A percentile compares a stretch with the other conserved stretches of the same genome.
Conservation (phyloP, 2,797 vertebrate genomes). For the Sebastes hubbsi region DNA sequence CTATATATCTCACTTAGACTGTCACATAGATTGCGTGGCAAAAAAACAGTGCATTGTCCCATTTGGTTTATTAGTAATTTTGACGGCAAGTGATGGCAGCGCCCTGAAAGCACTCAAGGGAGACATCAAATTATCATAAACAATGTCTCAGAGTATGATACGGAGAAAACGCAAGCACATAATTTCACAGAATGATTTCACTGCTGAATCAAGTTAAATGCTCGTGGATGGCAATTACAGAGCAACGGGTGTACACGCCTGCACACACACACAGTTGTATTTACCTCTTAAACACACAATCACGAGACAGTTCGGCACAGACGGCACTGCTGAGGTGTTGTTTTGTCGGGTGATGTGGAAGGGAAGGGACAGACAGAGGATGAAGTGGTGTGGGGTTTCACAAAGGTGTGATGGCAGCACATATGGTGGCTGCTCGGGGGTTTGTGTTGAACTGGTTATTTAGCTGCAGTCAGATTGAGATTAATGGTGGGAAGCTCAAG, state of each 20-base stretch:
- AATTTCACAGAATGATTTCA: conserved; percentile 13
- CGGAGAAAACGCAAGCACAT: conserved; percentile 14
- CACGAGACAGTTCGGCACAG: neutral
- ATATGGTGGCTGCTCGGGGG: neutral
- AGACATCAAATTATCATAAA: conserved; percentile 41
- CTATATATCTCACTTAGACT: neutral
- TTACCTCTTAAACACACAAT: neutral
- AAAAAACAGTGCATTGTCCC: conserved; percentile 20
- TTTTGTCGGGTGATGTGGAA: neutral
- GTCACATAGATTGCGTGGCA: neutral
- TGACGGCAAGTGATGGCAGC: conserved; percentile 12
- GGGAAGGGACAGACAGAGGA: neutral
- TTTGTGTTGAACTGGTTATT: conserved; percentile 4
- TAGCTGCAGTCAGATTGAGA: conserved; percentile 22
- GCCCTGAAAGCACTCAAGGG: conserved; percentile 8
- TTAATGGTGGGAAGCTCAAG: conserved; percentile 17
- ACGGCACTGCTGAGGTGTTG: neutral
- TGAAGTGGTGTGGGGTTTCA: neutral
- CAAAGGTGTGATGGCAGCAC: neutral
- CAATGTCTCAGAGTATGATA: conserved; percentile 17
- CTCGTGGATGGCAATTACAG: conserved; percentile 20
- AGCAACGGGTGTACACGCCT: neutral
- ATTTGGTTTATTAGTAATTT: conserved; percentile 22
- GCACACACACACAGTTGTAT: neutral
- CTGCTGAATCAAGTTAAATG: conserved; percentile 29